Percentiles rank a stretch among this genome's conserved stretches.
Evolutionary conservation across 2,888 invertebrate species (phyloP).

Genomic region (Brachyptera risi): DNA sequence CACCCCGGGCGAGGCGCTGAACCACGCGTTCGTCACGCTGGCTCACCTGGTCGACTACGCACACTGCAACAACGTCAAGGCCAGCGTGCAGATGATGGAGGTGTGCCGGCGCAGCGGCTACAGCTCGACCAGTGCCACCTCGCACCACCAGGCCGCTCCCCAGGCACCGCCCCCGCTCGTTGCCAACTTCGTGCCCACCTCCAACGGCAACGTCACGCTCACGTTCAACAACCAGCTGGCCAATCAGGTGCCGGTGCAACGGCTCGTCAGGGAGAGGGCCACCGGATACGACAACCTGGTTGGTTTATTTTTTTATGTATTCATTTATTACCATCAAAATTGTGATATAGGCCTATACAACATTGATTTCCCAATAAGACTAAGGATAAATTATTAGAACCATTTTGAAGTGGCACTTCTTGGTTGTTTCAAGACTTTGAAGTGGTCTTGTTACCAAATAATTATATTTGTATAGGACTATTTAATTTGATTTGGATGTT

Average conservation of each 20-base stretch:
- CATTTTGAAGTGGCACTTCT: no score
- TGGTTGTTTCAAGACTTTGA: no score
- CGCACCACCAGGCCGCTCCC: slow-evolving; percentile 51
- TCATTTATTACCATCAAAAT: no score
- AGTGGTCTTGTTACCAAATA: no score
- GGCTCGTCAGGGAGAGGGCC: slow-evolving; percentile 65
- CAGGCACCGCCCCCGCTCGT: slow-evolving; percentile 58
- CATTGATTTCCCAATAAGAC: no score
- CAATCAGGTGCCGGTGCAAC: slow-evolving; percentile 69
- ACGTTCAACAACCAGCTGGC: slow-evolving; percentile 80
- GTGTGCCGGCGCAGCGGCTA: slow-evolving; percentile 56
- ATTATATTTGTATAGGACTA: no score
- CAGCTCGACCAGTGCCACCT: slow-evolving; percentile 41
- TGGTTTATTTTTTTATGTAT: slow-evolving; percentile 39
- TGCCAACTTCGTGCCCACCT: slow-evolving; percentile 71
- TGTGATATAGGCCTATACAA: no score
- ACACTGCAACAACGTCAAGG: slow-evolving; percentile 95
- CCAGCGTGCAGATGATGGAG: slow-evolving; percentile 98
- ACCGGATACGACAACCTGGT: slow-evolving; percentile 73
- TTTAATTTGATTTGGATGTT: no score
- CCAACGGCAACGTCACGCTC: slow-evolving; percentile 82
- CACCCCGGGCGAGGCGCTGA: slow-evolving; percentile 91
- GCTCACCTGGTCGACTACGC: slow-evolving; percentile 94
- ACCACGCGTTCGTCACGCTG: slow-evolving; percentile 91
- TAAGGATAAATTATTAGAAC: no score